phyloP scores from a whole-genome alignment of 2,888 invertebrate species.

The Erebia ligea region DNA sequence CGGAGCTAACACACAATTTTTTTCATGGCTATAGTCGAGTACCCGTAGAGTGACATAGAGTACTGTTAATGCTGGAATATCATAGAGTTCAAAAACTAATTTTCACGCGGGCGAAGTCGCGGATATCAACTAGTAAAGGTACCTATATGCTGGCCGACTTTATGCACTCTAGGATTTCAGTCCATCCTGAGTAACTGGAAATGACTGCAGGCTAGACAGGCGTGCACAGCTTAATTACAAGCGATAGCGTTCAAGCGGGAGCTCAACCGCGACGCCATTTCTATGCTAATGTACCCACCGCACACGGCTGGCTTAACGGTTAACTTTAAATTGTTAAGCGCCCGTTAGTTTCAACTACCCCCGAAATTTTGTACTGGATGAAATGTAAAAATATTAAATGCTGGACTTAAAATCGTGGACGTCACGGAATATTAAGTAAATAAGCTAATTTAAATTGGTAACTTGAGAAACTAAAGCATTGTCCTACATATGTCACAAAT shows the following conservation, averaged over 20 bases:
- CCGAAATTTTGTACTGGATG: not conserved
- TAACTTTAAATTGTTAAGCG: conserved; percentile 36
- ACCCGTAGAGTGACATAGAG: too few species aligned
- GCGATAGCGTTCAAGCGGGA: conserved; percentile 40
- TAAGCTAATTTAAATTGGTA: too few species aligned
- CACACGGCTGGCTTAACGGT: conserved; percentile 37
- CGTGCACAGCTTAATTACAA: conserved; percentile 44
- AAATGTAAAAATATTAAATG: conserved; percentile 1
- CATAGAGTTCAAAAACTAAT: too few species aligned
- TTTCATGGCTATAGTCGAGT: too few species aligned
- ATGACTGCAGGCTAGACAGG: conserved; percentile 36
- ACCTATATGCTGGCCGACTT: too few species aligned
- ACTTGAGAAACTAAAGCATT: too few species aligned
- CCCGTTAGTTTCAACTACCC: conserved; percentile 31
- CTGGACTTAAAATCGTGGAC: not conserved
- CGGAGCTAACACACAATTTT: too few species aligned
- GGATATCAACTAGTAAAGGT: too few species aligned
- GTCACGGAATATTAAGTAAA: not conserved
- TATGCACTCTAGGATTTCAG: too few species aligned
- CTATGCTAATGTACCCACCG: conserved; percentile 42
- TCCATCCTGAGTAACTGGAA: conserved; percentile 25
- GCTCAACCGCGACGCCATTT: conserved; percentile 42
- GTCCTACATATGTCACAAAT: too few species aligned
- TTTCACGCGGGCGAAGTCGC: too few species aligned
- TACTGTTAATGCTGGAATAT: too few species aligned